Evolutionary conservation across 2,888 invertebrate species (phyloP).

Genomic region (Chironomus tentans): DNA sequence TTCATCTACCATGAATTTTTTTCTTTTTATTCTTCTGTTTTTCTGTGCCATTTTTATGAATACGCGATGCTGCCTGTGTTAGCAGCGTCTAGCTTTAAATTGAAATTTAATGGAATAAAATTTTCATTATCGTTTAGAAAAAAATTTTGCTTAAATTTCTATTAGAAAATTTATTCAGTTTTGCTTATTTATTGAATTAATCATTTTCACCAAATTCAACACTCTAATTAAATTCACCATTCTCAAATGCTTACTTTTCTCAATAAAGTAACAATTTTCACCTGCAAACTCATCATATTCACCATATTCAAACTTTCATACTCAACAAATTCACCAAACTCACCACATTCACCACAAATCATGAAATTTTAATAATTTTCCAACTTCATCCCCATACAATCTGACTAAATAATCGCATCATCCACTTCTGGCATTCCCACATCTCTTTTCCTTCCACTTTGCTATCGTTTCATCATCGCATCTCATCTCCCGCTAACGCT

Average conservation of each 20-base stretch:
- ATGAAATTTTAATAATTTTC: no score
- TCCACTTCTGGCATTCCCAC: no score
- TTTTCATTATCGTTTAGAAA: neutral
- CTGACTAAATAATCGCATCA: no score
- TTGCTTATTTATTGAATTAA: no score
- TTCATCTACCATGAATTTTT: neutral
- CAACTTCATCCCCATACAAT: no score
- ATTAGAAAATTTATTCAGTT: no score
- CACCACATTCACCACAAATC: neutral
- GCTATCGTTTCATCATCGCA: no score
- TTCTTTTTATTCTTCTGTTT: neutral
- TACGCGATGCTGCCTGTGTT: neutral
- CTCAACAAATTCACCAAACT: neutral
- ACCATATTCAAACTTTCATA: neutral
- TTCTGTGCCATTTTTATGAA: neutral
- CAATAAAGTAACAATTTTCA: no score
- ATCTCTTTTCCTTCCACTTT: no score
- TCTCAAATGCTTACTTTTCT: no score
- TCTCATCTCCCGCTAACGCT: no score
- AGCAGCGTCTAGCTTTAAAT: neutral
- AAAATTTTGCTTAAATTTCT: neutral
- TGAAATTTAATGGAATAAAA: constrained; percentile 3
- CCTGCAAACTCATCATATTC: neutral
- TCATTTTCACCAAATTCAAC: neutral
- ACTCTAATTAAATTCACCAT: no score